These are phyloP conservation scores for Brachyrhaphis roseni DNA, from an alignment of 2,797 vertebrate genomes.

Conservation along the genomic window DNA sequence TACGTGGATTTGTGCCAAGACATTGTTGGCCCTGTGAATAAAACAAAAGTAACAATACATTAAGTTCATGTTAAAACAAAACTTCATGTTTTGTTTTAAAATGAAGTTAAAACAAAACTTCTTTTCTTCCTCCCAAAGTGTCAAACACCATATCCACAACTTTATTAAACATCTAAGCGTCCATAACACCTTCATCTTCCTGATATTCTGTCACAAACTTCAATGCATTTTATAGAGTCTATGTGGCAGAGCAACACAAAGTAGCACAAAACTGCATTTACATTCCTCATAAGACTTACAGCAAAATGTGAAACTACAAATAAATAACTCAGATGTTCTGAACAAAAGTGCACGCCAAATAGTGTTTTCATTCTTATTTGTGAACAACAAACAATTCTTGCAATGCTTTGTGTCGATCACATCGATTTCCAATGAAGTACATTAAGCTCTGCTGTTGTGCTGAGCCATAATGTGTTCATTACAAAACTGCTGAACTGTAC, in stretches of 20 bases:
- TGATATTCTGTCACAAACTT: neutral
- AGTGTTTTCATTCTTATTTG: neutral
- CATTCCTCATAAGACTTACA: neutral
- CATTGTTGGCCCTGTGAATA: slow-evolving; percentile 75
- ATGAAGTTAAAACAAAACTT: too few species aligned
- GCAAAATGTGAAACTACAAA: neutral
- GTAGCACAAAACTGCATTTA: neutral
- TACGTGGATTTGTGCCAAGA: slow-evolving; percentile 72
- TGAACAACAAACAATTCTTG: neutral
- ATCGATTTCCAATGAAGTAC: neutral
- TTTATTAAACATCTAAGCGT: neutral
- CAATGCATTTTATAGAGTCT: neutral
- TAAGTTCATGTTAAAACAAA: neutral
- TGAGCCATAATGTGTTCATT: neutral
- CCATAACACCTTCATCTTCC: neutral
- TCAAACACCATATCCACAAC: neutral
- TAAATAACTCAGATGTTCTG: neutral
- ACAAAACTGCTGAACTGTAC: slow-evolving; percentile 64
- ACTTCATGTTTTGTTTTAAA: too few species aligned
- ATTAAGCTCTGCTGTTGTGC: neutral
- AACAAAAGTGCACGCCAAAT: neutral
- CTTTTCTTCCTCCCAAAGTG: neutral
- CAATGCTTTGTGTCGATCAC: neutral
- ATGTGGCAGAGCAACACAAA: neutral
- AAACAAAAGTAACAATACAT: slow-evolving; percentile 31